Conservation (phyloP, 2,888 invertebrate genomes). For the Hetaerina titia region DNA sequence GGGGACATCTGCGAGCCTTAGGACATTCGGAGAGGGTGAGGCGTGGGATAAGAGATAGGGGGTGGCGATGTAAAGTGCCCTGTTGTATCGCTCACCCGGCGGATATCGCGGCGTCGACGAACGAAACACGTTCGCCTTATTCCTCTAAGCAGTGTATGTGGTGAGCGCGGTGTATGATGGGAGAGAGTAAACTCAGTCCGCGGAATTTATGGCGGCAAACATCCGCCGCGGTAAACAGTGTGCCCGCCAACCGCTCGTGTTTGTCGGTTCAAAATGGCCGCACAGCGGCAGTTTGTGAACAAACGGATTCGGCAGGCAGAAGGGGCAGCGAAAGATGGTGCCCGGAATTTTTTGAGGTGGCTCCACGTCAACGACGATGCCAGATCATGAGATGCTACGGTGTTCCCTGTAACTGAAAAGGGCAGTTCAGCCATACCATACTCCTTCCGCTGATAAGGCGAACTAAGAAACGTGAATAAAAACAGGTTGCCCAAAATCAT, state of each 20-base stretch:
- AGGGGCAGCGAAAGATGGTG: not conserved
- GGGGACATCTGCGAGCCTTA: no score
- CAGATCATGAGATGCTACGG: no score
- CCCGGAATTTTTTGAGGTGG: no score
- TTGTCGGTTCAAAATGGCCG: not conserved
- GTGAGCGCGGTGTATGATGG: not conserved
- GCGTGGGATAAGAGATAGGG: no score
- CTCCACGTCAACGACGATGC: no score
- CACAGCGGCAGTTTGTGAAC: not conserved
- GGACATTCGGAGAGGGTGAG: no score
- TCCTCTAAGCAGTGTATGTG: not conserved
- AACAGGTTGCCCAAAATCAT: no score
- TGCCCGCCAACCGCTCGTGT: not conserved
- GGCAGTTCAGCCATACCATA: no score
- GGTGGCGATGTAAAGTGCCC: not conserved
- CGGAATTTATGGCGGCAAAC: constrained; percentile 53
- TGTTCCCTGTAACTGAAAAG: no score
- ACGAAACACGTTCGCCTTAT: not conserved
- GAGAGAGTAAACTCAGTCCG: constrained; percentile 22
- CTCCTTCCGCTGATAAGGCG: no score
- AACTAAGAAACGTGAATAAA: no score
- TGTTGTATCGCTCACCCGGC: not conserved
- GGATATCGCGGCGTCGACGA: not conserved
- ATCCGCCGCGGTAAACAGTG: not conserved
- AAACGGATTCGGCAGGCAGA: constrained; percentile 45